A percentile compares a stretch with the other conserved stretches of the same genome.
phyloP scores from a whole-genome alignment of 2,888 invertebrate genomes.

The Leptopterna dolabrata region DNA sequence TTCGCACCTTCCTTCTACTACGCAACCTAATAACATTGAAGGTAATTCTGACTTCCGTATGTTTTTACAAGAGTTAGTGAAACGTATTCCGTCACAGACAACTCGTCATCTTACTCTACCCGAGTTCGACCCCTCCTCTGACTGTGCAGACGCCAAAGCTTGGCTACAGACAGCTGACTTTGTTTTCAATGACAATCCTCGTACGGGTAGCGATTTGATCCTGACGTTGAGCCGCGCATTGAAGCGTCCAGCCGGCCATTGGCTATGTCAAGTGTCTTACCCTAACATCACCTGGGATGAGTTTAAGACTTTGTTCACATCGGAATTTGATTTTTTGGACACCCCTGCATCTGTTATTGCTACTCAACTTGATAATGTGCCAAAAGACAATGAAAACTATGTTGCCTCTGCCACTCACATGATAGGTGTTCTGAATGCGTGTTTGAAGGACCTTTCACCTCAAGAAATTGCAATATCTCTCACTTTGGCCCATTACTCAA shows the following conservation, averaged over 20 bases:
- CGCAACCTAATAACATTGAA: not conserved
- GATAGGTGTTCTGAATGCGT: not conserved
- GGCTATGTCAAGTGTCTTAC: constrained; percentile 35
- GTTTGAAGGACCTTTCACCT: not conserved
- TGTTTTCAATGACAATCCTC: constrained; percentile 5
- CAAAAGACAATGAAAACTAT: constrained; percentile 18
- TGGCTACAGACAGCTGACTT: constrained; percentile 41
- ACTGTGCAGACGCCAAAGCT: constrained; percentile 8
- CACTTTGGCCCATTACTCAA: constrained; percentile 35
- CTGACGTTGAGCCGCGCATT: not conserved
- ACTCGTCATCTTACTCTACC: not conserved
- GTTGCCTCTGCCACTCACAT: constrained; percentile 32
- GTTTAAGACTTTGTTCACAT: constrained; percentile 36
- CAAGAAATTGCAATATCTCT: constrained; percentile 44
- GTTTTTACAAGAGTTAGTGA: not conserved
- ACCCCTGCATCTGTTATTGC: constrained; percentile 40
- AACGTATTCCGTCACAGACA: not conserved
- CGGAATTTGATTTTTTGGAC: constrained; percentile 19
- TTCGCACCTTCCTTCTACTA: not conserved
- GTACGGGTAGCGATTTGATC: constrained; percentile 21
- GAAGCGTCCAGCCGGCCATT: constrained; percentile 19
- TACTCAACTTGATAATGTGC: not conserved
- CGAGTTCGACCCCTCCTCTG: constrained; percentile 24
- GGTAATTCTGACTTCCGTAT: not conserved
- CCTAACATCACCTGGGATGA: constrained; percentile 41